Percentiles rank a stretch among this genome's conserved stretches.
Evolutionary conservation across 2,113 vertebrate genomes (phyloP).

Genomic region (Choloepus hoffmanni): DNA sequence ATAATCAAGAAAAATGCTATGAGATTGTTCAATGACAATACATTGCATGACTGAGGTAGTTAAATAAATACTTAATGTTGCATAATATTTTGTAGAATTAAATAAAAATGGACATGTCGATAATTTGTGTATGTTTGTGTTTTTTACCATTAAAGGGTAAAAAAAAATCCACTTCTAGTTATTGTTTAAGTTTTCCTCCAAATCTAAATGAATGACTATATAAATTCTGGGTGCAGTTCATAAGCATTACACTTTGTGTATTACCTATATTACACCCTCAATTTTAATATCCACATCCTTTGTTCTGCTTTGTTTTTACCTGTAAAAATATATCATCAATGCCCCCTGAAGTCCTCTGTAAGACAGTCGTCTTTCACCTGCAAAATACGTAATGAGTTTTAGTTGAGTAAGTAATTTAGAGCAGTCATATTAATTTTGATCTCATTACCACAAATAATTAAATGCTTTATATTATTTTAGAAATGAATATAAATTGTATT

Average conservation of each 20-base stretch:
- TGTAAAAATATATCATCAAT: constrained; percentile 99
- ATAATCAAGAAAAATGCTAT: background rate
- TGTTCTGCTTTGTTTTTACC: constrained; percentile 84
- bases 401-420: background rate
- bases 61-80: background rate
- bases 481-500: background rate
- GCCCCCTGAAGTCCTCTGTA: constrained; percentile 95
- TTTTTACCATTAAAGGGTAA: background rate
- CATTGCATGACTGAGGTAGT: background rate
- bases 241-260: background rate
- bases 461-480: background rate
- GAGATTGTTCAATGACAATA: background rate
- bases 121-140: background rate
- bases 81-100: background rate
- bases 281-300: background rate
- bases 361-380: constrained; percentile 92
- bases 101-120: background rate
- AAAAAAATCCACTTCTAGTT: background rate
- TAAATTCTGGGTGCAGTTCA: background rate
- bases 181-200: background rate
- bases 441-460: background rate
- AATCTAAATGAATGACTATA: background rate
- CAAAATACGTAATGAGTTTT: constrained; percentile 53
- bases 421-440: background rate
- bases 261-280: background rate